Percentiles rank a stretch among this genome's conserved stretches.
Evolutionary conservation across 2,888 invertebrate species (phyloP).

Genomic region (Oscheius onirici): DNA sequence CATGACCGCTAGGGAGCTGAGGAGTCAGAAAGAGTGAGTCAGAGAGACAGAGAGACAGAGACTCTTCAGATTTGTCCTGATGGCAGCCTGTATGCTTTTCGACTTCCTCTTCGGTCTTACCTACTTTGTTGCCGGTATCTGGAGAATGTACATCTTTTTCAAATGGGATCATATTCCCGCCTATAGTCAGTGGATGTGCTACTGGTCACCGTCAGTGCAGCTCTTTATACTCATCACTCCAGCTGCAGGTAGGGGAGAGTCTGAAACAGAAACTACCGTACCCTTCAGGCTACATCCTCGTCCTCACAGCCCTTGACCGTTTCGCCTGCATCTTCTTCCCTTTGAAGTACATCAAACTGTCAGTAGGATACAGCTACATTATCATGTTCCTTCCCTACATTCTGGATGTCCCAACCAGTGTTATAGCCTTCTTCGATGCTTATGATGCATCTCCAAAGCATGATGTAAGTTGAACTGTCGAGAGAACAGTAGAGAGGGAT

Average conservation of each 20-base stretch:
- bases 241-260: conserved; percentile 36
- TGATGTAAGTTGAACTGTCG: not conserved
- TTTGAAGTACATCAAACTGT: conserved; percentile 44
- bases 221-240: conserved; percentile 49
- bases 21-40: conserved; percentile 42
- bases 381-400: conserved; percentile 44
- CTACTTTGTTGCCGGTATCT: conserved; percentile 46
- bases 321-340: conserved; percentile 55
- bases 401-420: conserved; percentile 38
- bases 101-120: conserved; percentile 52
- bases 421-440: conserved; percentile 34
- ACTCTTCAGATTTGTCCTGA: conserved; percentile 41
- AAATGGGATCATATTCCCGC: conserved; percentile 40
- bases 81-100: conserved; percentile 46
- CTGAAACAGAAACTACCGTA: not conserved
- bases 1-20: conserved; percentile 37
- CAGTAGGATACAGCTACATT: conserved; percentile 42
- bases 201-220: conserved; percentile 43
- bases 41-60: not conserved
- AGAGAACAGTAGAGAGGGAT: no score
- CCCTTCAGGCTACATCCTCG: conserved; percentile 32
- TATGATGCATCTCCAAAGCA: not conserved
- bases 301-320: conserved; percentile 45
- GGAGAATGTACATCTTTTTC: conserved; percentile 36
- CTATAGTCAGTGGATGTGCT: conserved; percentile 44